Evolutionary conservation across 1,140 invertebrate genomes (phyloP), one percentile per base, ranked within the genome.

Genomic region (Diuraphis noxia): DNA sequence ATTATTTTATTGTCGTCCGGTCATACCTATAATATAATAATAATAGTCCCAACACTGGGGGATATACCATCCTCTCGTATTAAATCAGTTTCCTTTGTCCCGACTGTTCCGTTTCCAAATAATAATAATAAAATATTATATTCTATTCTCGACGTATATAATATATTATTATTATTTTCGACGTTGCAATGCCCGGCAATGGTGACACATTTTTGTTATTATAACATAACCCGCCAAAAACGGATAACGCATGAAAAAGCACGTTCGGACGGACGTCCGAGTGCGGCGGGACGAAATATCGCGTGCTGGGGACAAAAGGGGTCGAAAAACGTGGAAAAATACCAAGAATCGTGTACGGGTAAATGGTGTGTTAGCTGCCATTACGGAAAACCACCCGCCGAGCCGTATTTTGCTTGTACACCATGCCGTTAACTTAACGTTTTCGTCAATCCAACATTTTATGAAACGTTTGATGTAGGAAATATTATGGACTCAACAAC

Each of bases 191-290:
- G 56, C 30, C 13, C 34, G n/a, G 56, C 56, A 72, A 72, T 72
- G 56, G 30, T 72, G 34, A n/a, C 56, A n/a, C 30, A 19, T 17
- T 72, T n/a, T n/a, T 72, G 6, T n/a, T n/a, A n/a, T 72, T 72
- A 17, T 38, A 21, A 40, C 23, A 40, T 38, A 84, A n/a, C 38
- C 38, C 40, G 30, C 40, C 8, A n/a, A 46, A 86, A 46, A 86
- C 34, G 5, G 46, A 86, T 49, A 86, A 86, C 46, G n/a, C 46
- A 46, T 52, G 84, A 36, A 86, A 86, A 86, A 46, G 84, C 84
- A 86, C 84, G 84, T 86, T 52, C 84, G 84, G 40, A n/a, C 56
- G 56, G 56, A 36, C 43, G 84, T 49, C 43, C 19, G 30, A 25
- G 41, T 36, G 19, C n/a, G 38, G 43, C 19, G 49, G 84, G 81